Conservation (phyloP, 2,113 vertebrate genomes). For the Steatornis caripensis region DNA sequence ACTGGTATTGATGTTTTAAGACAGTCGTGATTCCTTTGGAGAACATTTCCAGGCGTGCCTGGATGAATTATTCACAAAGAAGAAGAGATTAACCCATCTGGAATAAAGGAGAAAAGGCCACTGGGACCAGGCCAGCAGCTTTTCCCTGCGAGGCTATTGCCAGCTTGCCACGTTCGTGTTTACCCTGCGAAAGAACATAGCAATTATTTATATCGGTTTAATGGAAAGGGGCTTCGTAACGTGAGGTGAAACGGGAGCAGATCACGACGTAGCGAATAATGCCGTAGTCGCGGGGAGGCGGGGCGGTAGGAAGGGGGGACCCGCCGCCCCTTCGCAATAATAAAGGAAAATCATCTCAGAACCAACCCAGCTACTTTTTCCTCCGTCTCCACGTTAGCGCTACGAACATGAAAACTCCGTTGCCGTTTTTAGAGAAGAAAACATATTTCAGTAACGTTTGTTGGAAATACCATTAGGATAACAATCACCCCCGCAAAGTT, state of each 20-base stretch:
- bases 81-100: constrained; percentile 23
- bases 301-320: neutral
- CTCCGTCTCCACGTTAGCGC: neutral
- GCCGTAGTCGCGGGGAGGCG: neutral
- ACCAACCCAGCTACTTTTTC: neutral
- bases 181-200: neutral
- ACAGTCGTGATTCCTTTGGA: neutral
- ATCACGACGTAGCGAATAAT: neutral
- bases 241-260: neutral
- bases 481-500: constrained; percentile 41
- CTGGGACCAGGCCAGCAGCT: neutral
- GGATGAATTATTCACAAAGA: constrained; percentile 51
- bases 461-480: constrained; percentile 14
- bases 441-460: constrained; percentile 12
- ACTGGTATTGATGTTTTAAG: neutral
- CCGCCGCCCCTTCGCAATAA: neutral
- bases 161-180: neutral
- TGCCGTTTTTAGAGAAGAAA: constrained; percentile 35
- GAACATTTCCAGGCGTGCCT: neutral
- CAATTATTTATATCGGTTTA: constrained; percentile 29
- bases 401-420: neutral
- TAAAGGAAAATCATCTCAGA: neutral
- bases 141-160: neutral
- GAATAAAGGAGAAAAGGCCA: neutral
- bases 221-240: neutral